phyloP scores from a whole-genome alignment of 2,113 vertebrate species.

The Psettodes erumei region DNA sequence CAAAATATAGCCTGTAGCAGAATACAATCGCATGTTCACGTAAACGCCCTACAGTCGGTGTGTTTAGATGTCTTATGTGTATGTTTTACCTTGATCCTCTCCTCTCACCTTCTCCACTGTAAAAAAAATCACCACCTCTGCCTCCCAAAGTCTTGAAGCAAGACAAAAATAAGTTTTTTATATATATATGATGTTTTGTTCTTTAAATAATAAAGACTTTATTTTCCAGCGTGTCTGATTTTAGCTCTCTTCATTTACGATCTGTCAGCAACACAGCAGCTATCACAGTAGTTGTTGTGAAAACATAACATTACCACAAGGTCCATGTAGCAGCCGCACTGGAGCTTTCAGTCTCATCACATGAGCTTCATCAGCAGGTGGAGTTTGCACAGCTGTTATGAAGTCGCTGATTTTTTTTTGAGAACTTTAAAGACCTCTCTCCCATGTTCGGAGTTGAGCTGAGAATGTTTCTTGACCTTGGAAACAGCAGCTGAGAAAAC shows the following conservation, averaged over 20 bases:
- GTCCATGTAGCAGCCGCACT: not conserved
- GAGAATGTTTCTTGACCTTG: no score
- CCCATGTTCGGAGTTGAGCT: no score
- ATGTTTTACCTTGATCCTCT: slow-evolving; percentile 2
- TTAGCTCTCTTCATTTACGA: slow-evolving; percentile 12
- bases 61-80: slow-evolving; percentile 3
- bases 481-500: not conserved
- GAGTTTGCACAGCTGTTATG: not conserved
- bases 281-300: not conserved
- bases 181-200: slow-evolving; percentile 47
- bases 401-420: not conserved
- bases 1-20: not conserved
- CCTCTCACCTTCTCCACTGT: slow-evolving; percentile 1
- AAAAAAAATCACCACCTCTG: slow-evolving; percentile 58
- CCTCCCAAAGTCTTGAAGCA: slow-evolving; percentile 71
- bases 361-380: not conserved
- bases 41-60: not conserved
- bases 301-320: not conserved
- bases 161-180: slow-evolving; percentile 53
- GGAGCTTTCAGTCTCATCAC: not conserved
- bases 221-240: slow-evolving; percentile 57
- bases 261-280: not conserved
- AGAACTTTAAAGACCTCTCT: not conserved
- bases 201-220: slow-evolving; percentile 60
- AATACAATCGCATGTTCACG: not conserved